Evolutionary conservation across 2,888 invertebrate genomes (phyloP).

Genomic region (Noctua janthe): DNA sequence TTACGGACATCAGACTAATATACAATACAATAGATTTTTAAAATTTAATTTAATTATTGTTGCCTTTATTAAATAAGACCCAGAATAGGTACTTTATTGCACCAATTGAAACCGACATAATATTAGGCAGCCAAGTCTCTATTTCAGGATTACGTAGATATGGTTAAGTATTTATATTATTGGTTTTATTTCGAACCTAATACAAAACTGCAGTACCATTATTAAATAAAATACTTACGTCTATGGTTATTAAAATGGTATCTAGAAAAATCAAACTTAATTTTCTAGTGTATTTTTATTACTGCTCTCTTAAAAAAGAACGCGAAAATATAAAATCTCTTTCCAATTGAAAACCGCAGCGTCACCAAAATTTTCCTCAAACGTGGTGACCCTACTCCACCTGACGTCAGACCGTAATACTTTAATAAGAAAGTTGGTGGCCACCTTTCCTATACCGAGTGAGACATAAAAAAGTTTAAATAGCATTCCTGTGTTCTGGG

Average conservation of each 20-base stretch:
- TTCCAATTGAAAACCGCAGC: background rate
- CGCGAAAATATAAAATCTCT: background rate
- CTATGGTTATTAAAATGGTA: background rate
- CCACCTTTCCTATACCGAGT: conserved; percentile 72
- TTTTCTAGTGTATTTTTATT: background rate
- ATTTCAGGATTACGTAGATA: background rate
- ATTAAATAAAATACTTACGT: background rate
- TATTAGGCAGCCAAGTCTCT: background rate
- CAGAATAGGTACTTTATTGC: background rate
- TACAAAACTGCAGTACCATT: background rate
- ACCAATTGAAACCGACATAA: background rate
- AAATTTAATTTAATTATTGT: too few relatives aligned
- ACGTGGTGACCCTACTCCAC: conserved; percentile 66
- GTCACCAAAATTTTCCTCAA: conserved; percentile 19
- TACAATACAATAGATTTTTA: too few relatives aligned
- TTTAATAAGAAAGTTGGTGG: conserved; percentile 84
- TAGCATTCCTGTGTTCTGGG: conserved; percentile 73
- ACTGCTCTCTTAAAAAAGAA: background rate
- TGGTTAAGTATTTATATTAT: background rate
- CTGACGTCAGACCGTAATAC: conserved; percentile 77
- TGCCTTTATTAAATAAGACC: too few relatives aligned
- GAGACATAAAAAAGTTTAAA: conserved; percentile 76
- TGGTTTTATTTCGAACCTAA: background rate
- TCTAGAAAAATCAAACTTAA: background rate
- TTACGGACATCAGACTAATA: background rate